Base-by-base conservation (phyloP, 2,797 vertebrate species). In the Sebastes trivittatus region DNA sequence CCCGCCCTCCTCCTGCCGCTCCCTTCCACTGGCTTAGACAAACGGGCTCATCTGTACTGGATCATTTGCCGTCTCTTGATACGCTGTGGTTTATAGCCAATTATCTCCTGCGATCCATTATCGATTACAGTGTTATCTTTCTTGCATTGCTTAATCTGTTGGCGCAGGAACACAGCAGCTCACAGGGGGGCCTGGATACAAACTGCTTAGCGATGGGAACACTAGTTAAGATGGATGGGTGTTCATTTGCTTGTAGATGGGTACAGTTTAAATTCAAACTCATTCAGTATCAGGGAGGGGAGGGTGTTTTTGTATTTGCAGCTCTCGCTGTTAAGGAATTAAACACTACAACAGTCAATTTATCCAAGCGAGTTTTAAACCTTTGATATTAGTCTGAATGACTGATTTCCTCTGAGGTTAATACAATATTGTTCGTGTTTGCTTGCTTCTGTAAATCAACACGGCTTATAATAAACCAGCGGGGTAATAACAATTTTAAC, bases 111-210 rank as follows among this genome's bases (percentile, higher is more conserved):
- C 86, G 86, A 95, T 94, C 87, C 90, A 88, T 93, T 96, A 96
- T 96, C 93, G 95, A 96, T 97, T 95, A 94, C 93, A 92, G 87
- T 89, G 95, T 92, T 95, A 95, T 95, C 94, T 94, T 92, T 91
- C 91, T 93, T 88, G 86, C 89, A 92, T 94, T 94, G 92, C 94
- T 95, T 95, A 94, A 95, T 94, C 95, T 94, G 91, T 93, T 93
- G 88, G 93, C 89, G 75, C 85, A 84, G 81, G 84, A 87, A 90
- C 90, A 83, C 69, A 86, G 86, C 67, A 13, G 88, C 87, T 90
- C 83, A 56, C 69, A 18, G 72, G 72, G 88, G 78, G 80, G 78
- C 16, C 69, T 74, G 80, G 71, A 79, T 86, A 83, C 80, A 88
- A 89, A 89, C 82, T 76, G 87, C 89, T 87, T 64, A 69, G 89